Evolutionary conservation across 2,797 vertebrate genomes (phyloP).

Genomic region (Thalassophryne amazonica): DNA sequence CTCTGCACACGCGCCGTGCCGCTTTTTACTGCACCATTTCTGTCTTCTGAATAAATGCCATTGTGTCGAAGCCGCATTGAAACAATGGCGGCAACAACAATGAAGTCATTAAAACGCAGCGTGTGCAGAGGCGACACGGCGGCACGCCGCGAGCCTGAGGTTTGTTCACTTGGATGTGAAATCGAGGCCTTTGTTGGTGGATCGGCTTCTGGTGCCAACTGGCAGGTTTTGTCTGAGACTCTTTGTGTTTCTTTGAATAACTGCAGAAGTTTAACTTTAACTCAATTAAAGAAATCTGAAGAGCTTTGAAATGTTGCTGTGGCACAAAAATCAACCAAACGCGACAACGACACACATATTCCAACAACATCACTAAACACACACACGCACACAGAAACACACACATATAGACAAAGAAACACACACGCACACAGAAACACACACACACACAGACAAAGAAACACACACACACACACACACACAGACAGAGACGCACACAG

Average conservation of each 20-base stretch:
- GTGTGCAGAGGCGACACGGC: constrained; percentile 23
- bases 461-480: too few relatives aligned
- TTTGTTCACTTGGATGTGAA: constrained; percentile 44
- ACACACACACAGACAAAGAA: too few relatives aligned
- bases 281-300: constrained; percentile 66
- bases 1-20: constrained; percentile 26
- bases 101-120: constrained; percentile 47
- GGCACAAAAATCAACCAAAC: too few relatives aligned
- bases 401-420: too few relatives aligned
- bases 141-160: constrained; percentile 25
- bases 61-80: constrained; percentile 37
- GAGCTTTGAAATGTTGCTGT: too few relatives aligned
- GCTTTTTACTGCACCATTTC: constrained; percentile 53
- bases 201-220: constrained; percentile 55
- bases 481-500: too few relatives aligned
- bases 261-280: constrained; percentile 72
- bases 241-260: constrained; percentile 66
- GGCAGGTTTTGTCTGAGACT: constrained; percentile 62
- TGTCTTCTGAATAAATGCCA: constrained; percentile 51
- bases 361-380: too few relatives aligned
- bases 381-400: too few relatives aligned
- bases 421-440: too few relatives aligned
- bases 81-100: constrained; percentile 62
- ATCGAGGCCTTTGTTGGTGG: constrained; percentile 52
- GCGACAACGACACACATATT: too few relatives aligned